These are phyloP conservation scores for Rhagium mordax DNA, from an alignment of 2,888 invertebrate genomes.

Conservation along the genomic window DNA sequence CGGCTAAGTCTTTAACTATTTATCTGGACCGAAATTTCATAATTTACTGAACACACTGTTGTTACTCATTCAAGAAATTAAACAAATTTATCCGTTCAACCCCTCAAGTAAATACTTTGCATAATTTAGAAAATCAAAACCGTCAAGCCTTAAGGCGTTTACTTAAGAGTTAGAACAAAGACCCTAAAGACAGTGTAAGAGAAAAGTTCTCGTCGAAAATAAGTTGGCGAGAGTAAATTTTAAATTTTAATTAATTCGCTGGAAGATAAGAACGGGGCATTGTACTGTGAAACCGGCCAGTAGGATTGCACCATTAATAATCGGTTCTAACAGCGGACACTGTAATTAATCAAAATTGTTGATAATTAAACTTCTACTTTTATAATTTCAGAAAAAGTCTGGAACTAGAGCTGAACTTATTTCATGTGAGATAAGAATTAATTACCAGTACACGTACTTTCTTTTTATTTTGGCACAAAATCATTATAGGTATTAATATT, in stretches of 20 bases:
- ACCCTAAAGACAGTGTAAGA: constrained; percentile 10
- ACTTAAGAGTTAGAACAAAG: constrained; percentile 21
- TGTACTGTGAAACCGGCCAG: constrained; percentile 13
- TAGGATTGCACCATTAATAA: constrained; percentile 21
- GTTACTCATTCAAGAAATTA: constrained; percentile 14
- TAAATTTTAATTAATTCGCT: constrained; percentile 27
- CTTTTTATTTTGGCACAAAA: constrained; percentile 1
- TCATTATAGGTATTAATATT: background rate
- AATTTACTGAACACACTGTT: constrained; percentile 5
- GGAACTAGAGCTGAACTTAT: constrained; percentile 1
- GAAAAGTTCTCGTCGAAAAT: constrained; percentile 31
- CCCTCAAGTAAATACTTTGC: constrained; percentile 12
- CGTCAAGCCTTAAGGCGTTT: constrained; percentile 19
- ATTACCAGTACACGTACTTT: background rate
- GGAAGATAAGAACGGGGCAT: background rate
- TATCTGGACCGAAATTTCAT: background rate
- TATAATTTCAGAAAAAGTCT: constrained; percentile 16
- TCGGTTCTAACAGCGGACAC: constrained; percentile 8
- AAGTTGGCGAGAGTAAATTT: constrained; percentile 24
- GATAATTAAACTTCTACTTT: constrained; percentile 23
- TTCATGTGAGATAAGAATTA: background rate
- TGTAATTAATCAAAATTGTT: constrained; percentile 29
- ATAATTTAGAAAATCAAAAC: constrained; percentile 40
- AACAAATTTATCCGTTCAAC: constrained; percentile 17
- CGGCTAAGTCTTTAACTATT: background rate